Percentiles rank a stretch among this genome's conserved stretches.
Conservation (phyloP, 2,113 vertebrate species). For the Cisticola juncidis region DNA sequence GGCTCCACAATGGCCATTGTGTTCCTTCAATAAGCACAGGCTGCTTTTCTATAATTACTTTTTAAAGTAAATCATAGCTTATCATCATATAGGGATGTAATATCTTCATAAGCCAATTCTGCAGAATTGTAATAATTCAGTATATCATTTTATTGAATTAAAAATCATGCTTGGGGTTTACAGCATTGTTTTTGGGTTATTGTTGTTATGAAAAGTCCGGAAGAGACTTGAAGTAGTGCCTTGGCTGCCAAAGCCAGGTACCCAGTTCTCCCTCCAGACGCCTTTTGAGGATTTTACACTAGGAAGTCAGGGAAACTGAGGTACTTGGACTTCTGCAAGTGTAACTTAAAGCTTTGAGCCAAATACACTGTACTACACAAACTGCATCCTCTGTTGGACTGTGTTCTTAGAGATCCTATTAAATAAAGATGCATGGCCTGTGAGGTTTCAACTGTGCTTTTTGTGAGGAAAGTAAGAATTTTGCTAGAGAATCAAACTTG, state of each 20-base stretch:
- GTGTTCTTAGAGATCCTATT: neutral
- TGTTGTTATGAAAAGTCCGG: neutral
- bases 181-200: neutral
- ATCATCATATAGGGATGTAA: neutral
- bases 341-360: neutral
- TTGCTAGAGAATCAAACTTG: neutral
- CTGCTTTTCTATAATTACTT: constrained; percentile 30
- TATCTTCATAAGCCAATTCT: constrained; percentile 21
- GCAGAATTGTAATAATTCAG: neutral
- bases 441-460: neutral
- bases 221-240: neutral
- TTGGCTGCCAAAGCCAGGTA: neutral
- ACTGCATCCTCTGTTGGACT: neutral
- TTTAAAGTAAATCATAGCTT: neutral
- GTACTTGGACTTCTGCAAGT: neutral
- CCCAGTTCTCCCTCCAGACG: neutral
- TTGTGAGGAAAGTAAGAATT: neutral
- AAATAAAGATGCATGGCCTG: neutral
- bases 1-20: constrained; percentile 9
- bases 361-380: neutral
- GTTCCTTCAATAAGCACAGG: neutral
- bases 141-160: neutral
- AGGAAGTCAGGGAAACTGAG: neutral
- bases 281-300: neutral
- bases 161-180: neutral